Conservation (phyloP, 1,140 invertebrate genomes). For the Nymphalis io region DNA sequence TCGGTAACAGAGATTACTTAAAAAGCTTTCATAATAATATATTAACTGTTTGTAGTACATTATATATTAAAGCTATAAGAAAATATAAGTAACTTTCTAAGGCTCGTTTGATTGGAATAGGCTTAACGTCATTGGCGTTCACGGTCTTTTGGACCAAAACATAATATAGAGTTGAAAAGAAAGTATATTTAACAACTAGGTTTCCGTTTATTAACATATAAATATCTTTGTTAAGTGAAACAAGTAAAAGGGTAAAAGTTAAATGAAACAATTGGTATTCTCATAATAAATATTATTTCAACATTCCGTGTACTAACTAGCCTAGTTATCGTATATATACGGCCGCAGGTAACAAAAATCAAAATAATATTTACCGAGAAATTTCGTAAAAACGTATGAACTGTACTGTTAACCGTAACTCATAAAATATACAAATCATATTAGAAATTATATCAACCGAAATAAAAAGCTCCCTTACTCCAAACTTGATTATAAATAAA, state of each 20-base stretch:
- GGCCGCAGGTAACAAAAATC: constrained; percentile 53
- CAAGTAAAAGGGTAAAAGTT: neutral
- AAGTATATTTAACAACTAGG: too few species aligned
- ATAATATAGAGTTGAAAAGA: too few species aligned
- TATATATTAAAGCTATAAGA: too few species aligned
- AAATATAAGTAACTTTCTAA: too few species aligned
- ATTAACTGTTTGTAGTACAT: too few species aligned
- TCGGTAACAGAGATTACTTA: too few species aligned
- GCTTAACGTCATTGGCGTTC: neutral
- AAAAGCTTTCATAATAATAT: too few species aligned
- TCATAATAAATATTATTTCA: constrained; percentile 78
- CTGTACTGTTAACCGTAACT: constrained; percentile 17
- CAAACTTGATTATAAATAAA: constrained; percentile 53
- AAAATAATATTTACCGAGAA: constrained; percentile 78
- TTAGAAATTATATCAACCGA: constrained; percentile 43
- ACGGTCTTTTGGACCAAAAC: neutral
- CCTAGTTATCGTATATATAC: constrained; percentile 61
- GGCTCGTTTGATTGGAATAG: too few species aligned
- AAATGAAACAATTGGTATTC: constrained; percentile 60
- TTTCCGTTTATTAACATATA: too few species aligned
- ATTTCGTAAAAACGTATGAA: constrained; percentile 45
- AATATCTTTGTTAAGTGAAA: neutral
- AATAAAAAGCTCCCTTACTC: constrained; percentile 54
- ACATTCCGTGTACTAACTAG: constrained; percentile 52
- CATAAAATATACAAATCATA: constrained; percentile 29